These are phyloP conservation scores for Aelia acuminata DNA, from an alignment of 2,888 invertebrate species.

Conservation along the genomic window DNA sequence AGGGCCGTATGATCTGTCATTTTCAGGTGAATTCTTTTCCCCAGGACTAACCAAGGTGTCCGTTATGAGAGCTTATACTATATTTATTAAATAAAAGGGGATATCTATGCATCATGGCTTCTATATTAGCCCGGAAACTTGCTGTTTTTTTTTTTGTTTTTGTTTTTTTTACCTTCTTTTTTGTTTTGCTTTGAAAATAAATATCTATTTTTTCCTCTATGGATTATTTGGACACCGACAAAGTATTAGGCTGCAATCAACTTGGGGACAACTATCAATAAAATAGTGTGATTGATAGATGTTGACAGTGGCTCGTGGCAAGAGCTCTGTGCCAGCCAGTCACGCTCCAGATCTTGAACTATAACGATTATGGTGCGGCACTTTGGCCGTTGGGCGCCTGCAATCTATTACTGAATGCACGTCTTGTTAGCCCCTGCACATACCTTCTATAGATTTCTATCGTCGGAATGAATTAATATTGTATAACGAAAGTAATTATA, in stretches of 20 bases:
- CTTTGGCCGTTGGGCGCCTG: background rate
- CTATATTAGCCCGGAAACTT: too few species aligned
- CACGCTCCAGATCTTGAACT: conserved; percentile 12
- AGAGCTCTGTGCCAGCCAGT: background rate
- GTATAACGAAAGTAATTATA: background rate
- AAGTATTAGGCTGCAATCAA: background rate
- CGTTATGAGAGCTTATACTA: too few species aligned
- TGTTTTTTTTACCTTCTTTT: too few species aligned
- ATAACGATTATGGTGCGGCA: background rate
- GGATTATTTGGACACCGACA: background rate
- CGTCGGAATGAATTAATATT: too few species aligned
- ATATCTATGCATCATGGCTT: too few species aligned
- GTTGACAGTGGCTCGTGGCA: background rate
- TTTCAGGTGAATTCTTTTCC: too few species aligned
- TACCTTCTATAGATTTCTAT: background rate
- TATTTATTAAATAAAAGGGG: too few species aligned
- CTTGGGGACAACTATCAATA: background rate
- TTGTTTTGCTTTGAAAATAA: too few species aligned
- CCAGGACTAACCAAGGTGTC: too few species aligned
- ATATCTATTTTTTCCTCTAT: background rate
- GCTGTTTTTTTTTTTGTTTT: too few species aligned
- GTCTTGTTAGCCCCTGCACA: background rate
- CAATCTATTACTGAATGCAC: conserved; percentile 17
- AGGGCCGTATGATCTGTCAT: too few species aligned
- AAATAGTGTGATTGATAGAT: conserved; percentile 4